Evolutionary conservation across 2,113 vertebrate genomes (phyloP), one percentile per base, ranked within the genome.

Genomic region (Dendropsophus ebraccatus): DNA sequence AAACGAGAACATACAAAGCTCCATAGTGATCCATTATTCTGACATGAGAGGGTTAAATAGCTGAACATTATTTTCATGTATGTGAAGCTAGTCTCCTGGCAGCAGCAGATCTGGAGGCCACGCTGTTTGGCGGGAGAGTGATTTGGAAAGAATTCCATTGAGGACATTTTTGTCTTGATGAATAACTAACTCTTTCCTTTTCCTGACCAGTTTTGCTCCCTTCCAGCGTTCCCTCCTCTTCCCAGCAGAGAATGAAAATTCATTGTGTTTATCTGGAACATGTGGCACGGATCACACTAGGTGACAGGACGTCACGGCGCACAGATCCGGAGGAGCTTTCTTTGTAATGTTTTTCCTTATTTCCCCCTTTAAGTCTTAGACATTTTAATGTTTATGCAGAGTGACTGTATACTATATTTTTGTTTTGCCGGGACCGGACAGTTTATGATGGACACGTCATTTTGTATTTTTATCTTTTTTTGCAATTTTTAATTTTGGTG

Each of bases 121-220:
- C 78, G 32, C 30, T 49, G 19, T 81, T 81, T 86, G 84, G 84
- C 77, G 70, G 25, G 52, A 81, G n/a, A 56, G 35, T 6, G 77
- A 50, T 37, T 50, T 87, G 85, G 85, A 87, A 56, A 73, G 25
- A 62, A 81, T 87, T 87, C 78, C 85, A 74, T 78, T 87, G 35
- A 74, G 54, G 65, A 87, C 69, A 87, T 74, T 81, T 86, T 87
- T 87, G 77, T 81, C 49, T 74, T 81, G 67, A 74, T 81, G 52
- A 81, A 74, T 81, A 62, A 74, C 52, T 47, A 35, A 62, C 65
- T 72, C 30, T 85, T 79, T 79, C 49, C 60, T 56, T 79, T 85
- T 85, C 84, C 75, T 74, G 65, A 54, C 77, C 85, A 81, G 21
- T 72, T 81, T 73, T 87, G 77, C 85, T 73, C 84, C 41, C 65